Conservation (phyloP, 2,113 vertebrate species). For the Bolborhynchus lineola region DNA sequence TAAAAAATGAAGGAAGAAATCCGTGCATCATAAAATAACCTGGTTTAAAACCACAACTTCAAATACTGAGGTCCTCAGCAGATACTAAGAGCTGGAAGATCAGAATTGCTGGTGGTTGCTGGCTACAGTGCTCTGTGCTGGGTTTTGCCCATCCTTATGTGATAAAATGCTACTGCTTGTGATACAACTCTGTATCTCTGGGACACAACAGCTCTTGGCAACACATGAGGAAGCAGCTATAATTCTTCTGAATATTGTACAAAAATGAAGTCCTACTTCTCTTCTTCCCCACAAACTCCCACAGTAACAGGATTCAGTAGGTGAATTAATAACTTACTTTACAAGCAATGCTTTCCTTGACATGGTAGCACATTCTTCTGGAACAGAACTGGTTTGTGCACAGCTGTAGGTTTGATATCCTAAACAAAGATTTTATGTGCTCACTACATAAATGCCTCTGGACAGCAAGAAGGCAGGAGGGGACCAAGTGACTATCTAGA, state of each 20-base stretch:
- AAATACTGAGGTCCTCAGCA: background rate
- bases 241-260: background rate
- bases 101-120: background rate
- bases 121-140: background rate
- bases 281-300: background rate
- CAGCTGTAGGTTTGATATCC: background rate
- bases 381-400: background rate
- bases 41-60: background rate
- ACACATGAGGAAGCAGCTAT: background rate
- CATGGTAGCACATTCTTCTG: background rate
- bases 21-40: background rate
- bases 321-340: background rate
- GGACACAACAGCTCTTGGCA: background rate
- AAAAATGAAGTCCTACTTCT: background rate
- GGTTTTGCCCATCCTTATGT: background rate
- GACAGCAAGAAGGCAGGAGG: background rate
- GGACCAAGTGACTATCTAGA: background rate
- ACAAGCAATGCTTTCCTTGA: background rate
- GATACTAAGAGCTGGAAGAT: background rate
- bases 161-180: background rate
- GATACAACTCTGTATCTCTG: background rate
- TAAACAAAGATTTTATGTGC: background rate
- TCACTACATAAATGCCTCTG: background rate
- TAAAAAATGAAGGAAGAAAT: background rate
- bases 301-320: background rate